A percentile compares a stretch with the other conserved stretches of the same genome.
Conservation (phyloP, 1,140 invertebrate species). For the Pissodes strobi region DNA sequence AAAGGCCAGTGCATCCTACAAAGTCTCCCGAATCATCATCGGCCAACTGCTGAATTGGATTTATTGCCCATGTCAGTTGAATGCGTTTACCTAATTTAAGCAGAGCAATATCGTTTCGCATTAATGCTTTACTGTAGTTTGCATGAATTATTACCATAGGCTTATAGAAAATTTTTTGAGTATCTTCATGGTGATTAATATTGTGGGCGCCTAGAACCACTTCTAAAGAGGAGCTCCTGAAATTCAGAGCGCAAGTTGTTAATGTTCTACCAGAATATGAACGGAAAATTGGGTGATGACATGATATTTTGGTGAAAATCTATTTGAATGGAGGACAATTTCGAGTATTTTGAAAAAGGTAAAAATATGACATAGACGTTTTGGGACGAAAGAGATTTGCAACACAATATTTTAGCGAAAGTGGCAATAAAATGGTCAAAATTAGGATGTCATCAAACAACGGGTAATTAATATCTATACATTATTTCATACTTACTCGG, state of each 20-base stretch:
- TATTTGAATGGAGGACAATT: too few species aligned
- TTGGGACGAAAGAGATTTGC: too few species aligned
- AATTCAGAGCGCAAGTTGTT: background rate
- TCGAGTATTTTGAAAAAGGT: too few species aligned
- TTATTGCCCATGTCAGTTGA: background rate
- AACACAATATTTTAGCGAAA: too few species aligned
- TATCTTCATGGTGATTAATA: constrained; percentile 6
- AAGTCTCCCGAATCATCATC: background rate
- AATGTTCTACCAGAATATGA: background rate
- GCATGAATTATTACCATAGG: constrained; percentile 14
- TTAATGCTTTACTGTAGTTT: background rate
- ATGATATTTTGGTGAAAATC: too few species aligned
- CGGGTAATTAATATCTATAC: too few species aligned
- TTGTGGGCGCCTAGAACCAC: constrained; percentile 23
- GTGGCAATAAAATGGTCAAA: too few species aligned
- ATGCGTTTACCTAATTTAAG: background rate
- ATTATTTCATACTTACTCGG: constrained; percentile 10
- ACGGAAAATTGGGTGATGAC: too few species aligned
- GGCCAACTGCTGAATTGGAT: constrained; percentile 1
- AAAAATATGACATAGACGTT: too few species aligned
- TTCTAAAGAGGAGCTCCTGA: background rate
- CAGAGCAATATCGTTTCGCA: constrained; percentile 26
- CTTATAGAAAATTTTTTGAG: constrained; percentile 6
- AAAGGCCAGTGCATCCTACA: constrained; percentile 1
- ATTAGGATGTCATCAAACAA: too few species aligned